Percentiles rank a stretch among this genome's conserved stretches.
Evolutionary conservation across 2,888 invertebrate genomes (phyloP).

Genomic region (Idaea dimidiata): DNA sequence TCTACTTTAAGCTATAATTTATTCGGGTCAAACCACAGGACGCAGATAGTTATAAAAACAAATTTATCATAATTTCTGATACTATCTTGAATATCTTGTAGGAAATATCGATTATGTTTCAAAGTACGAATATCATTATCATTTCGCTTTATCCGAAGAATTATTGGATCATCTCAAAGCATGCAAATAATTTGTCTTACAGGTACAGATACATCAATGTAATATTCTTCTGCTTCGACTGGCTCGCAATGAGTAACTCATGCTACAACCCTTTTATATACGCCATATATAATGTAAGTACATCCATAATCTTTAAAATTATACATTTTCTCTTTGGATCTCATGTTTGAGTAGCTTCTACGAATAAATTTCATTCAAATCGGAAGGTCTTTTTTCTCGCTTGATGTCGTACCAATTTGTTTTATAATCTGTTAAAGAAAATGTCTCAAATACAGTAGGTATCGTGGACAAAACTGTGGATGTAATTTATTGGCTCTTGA

Average conservation of each 20-base stretch:
- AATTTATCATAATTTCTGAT: too few relatives aligned
- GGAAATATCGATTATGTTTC: neutral
- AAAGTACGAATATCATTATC: too few relatives aligned
- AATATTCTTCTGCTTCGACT: conserved; percentile 92
- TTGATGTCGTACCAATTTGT: neutral
- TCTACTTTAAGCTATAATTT: too few relatives aligned
- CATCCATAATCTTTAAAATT: neutral
- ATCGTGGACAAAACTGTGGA: conserved; percentile 9
- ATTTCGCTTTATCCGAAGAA: too few relatives aligned
- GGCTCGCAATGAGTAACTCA: conserved; percentile 94
- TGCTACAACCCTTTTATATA: conserved; percentile 96
- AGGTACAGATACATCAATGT: conserved; percentile 91
- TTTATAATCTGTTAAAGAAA: conserved; percentile 8
- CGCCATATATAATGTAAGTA: conserved; percentile 91
- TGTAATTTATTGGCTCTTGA: conserved; percentile 21
- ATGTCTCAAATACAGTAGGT: conserved; percentile 11
- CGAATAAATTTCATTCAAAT: neutral
- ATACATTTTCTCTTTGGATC: neutral
- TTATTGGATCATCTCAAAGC: neutral
- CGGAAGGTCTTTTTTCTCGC: neutral
- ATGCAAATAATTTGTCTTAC: conserved; percentile 26
- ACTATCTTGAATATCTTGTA: too few relatives aligned
- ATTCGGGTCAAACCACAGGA: too few relatives aligned
- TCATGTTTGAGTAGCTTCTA: neutral
- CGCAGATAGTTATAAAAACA: too few relatives aligned